Evolutionary conservation across 2,113 vertebrate genomes (phyloP), one percentile per base, ranked within the genome.

Genomic region (Felis chaus): DNA sequence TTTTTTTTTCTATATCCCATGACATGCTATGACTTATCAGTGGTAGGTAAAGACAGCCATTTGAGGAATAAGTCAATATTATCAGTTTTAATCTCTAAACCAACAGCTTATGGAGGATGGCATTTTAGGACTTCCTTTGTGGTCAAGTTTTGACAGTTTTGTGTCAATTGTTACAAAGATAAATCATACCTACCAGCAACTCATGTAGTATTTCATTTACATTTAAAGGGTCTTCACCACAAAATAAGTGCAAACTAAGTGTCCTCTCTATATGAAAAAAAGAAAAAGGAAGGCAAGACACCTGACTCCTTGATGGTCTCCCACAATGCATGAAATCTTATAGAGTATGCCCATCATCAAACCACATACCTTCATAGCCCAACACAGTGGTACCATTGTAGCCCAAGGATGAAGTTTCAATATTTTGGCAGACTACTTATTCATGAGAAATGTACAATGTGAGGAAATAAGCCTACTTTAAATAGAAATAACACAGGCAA

Each of bases 41-140:
- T 74, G 87, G 31, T 71, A 50, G 73, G 36, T 57, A 80, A 91
- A 87, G 53, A 29, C 21, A 90, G 69, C 7, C 88, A 65, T 76
- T 83, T 83, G 80, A 69, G 23, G 39, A 96, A 50, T 83, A 92
- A 79, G 65, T 87, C 31, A 87, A 23, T 83, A 88, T 83, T 84
- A 95, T 63, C 66, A 61, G 94, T 71, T 97, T 92, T 89, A 95
- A 94, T 92, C 48, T 93, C 79, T 91, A 89, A 93, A 86, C 36
- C n/a, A 94, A 96, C 36, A 96, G 61, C 79, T 79, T 68, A 83
- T 53, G 48, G 39, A 89, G 13, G 45, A 91, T 79, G 68, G 39
- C 74, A 87, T 87, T 89, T 94, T 83, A 92, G 25, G 53, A 57
- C 15, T 86, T 91, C 45, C 86, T 76, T 53, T 95, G 45, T 81